These are phyloP conservation scores for Ptychoptera albimana DNA, from an alignment of 2,888 invertebrate genomes.

Conservation along the genomic window DNA sequence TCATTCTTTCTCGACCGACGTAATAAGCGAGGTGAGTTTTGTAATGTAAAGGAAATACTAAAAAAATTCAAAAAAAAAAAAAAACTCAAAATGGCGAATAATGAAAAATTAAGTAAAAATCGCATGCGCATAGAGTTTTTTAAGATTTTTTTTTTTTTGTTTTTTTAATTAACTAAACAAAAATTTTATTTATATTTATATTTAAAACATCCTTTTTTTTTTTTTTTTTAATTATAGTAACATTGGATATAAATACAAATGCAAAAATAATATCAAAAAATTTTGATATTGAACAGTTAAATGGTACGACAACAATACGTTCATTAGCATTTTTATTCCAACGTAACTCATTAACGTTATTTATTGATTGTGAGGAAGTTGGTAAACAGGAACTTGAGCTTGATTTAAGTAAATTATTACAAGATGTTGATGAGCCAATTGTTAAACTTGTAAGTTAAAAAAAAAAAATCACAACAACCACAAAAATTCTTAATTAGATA, in stretches of 20 bases:
- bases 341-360: conserved; percentile 24
- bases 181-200: neutral
- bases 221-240: conserved; percentile 13
- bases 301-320: conserved; percentile 30
- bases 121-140: too few species aligned
- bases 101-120: too few species aligned
- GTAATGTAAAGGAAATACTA: neutral
- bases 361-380: conserved; percentile 28
- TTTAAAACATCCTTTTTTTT: neutral
- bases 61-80: too few species aligned
- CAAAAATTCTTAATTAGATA: too few species aligned
- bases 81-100: too few species aligned
- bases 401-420: conserved; percentile 26
- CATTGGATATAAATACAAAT: conserved; percentile 26
- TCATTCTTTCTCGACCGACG: conserved; percentile 31
- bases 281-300: conserved; percentile 27
- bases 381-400: conserved; percentile 26
- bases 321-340: conserved; percentile 27
- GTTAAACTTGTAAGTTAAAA: conserved; percentile 24
- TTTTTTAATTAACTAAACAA: neutral
- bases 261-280: conserved; percentile 26
- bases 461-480: too few species aligned
- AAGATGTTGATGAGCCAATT: conserved; percentile 31
- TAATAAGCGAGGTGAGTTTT: conserved; percentile 18
- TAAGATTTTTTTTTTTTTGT: too few species aligned